Conservation (phyloP, 2,797 vertebrate species). For the Tachyglossus aculeatus region DNA sequence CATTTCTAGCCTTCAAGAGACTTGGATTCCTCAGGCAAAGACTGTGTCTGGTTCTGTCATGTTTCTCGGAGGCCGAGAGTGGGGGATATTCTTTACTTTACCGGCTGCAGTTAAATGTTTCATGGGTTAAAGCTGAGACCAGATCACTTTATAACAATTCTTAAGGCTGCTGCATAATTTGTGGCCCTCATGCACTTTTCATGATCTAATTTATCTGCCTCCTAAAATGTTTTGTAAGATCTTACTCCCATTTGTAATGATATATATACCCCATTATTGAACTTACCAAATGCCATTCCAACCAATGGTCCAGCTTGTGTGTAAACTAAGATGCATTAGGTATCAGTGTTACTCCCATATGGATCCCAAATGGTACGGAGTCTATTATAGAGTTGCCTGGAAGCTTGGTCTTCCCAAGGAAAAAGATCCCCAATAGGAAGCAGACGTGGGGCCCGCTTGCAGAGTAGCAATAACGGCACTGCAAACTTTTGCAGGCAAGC, state of each 20-base stretch:
- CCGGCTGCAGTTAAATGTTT: conserved; percentile 66
- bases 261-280: conserved; percentile 68
- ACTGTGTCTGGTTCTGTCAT: conserved; percentile 18
- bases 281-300: conserved; percentile 57
- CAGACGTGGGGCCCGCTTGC: conserved; percentile 29
- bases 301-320: conserved; percentile 30
- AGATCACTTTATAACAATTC: conserved; percentile 74
- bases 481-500: conserved; percentile 29
- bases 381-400: too few relatives aligned
- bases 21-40: conserved; percentile 25
- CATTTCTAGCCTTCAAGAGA: neutral
- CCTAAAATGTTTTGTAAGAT: conserved; percentile 76
- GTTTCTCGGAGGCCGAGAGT: conserved; percentile 36
- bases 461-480: conserved; percentile 38
- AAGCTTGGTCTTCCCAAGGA: too few relatives aligned
- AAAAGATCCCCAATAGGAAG: too few relatives aligned
- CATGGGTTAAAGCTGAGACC: conserved; percentile 65
- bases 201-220: conserved; percentile 76
- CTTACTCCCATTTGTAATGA: conserved; percentile 70
- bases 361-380: too few relatives aligned
- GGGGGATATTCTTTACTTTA: conserved; percentile 63
- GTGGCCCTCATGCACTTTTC: conserved; percentile 73
- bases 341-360: conserved; percentile 44
- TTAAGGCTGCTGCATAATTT: conserved; percentile 75
- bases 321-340: conserved; percentile 46